Base-by-base conservation (phyloP, 2,888 invertebrate genomes). In the Alloscopus bannaensis region DNA sequence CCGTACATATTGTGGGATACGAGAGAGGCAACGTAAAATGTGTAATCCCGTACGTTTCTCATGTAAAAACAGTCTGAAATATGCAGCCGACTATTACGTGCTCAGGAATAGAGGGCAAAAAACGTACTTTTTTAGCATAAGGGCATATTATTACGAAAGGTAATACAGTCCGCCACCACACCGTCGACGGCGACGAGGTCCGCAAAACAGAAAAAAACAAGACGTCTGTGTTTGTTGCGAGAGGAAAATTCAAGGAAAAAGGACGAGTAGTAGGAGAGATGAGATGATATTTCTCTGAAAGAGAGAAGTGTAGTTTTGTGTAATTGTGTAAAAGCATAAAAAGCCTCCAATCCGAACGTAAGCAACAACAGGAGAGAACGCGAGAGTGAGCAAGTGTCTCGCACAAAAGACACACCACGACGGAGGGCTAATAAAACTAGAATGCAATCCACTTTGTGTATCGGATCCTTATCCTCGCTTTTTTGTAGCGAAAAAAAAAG, bases 351-450 rank as follows among this genome's bases (percentile, higher is more conserved):
- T 3, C 31, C n/a, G 31, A 31, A 28, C 16, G 11, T 22, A 55
- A 28, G n/a, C 18, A 68, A 55, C 42, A 68, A 68, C 31, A 42
- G 11, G 28, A 55, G 57, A 57, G 29, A 47, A 59, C 70, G 59
- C 70, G 47, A 70, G 70, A 70, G 70, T 22, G 70, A 70, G 70
- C 70, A 31, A 70, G 70, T 26, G 52, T 40, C 36, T 55, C 4
- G 6, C 20, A 2, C 18, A 36, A 36, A 13, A 36, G 36, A 6
- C 6, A 8, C 36, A 36, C 13, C 36, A 36, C 13, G 13, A 8
- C 36, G 13, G 6, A 36, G 13, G 6, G 13, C 13, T n/a, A n/a
- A 36, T 8, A 36, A 36, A 36, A 45, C 45, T n/a, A 36, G 20
- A n/a, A 24, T 62, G 40, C 22, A 16, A n/a, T n/a, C n/a, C n/a